Base-by-base conservation (phyloP, 2,113 vertebrate species). In the Lanius collurio region DNA sequence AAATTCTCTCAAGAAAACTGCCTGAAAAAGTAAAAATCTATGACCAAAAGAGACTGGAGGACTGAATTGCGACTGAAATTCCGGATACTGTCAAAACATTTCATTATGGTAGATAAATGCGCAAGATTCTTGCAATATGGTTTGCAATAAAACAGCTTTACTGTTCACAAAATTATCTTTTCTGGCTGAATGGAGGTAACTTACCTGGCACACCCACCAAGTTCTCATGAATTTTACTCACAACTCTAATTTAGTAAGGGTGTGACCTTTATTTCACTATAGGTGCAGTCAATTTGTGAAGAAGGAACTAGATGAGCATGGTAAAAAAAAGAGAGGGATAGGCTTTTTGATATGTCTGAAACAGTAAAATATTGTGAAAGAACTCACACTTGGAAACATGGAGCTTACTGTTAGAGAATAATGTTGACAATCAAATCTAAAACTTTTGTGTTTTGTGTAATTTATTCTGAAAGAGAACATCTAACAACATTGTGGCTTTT, bases 161-260 rank as follows among this genome's bases (percentile, higher is more conserved):
- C 2, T 44, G 3, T 75, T 69, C 26, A 60, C 3, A 8, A 53
- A 15, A 14, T 77, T 59, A 28, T 35, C 4, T 89, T 74, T 74
- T 64, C 50, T 78, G 30, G 3, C 19, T 56, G 24, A 82, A 55
- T 59, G 21, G 7, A 69, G 8, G 49, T 74, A 63, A 47, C 5
- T 23, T 10, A 12, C 6, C 11, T 4, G 3, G 2, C 23, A 31
- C 10, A 31, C 5, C 6, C 26, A 5, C 4, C 9, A 68, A 1
- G 27, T 76, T 79, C n/a, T 64, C 27, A 44, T 65, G 11, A 18
- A 41, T 77, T 81, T 81, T 73, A n/a, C n/a, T 42, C 68, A 53
- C 17, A 52, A 37, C 11, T 59, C 8, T 57, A 21, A 67, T 42
- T 42, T 42, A 86, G 37, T 67, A 46, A 56, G 3, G 1, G 3